phyloP scores from a whole-genome alignment of 2,797 vertebrate genomes.

The Gambusia yucatana region DNA sequence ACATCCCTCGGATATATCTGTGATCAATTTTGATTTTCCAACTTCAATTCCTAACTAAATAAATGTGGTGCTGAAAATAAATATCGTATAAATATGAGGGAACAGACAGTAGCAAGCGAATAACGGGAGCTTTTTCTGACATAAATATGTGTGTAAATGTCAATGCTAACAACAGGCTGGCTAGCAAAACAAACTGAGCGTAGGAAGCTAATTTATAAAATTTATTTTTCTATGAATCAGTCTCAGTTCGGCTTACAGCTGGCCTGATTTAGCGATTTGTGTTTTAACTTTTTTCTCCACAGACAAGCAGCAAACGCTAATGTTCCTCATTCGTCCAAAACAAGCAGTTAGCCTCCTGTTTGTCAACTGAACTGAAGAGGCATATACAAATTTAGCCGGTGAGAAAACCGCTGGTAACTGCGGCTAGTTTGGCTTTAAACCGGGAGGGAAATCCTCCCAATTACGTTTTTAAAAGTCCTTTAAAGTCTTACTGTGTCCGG shows the following conservation, averaged over 20 bases:
- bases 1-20: neutral
- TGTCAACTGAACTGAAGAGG: constrained; percentile 67
- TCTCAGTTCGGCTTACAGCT: constrained; percentile 22
- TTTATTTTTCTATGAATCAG: constrained; percentile 22
- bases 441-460: constrained; percentile 27
- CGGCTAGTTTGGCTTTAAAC: constrained; percentile 14
- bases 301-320: constrained; percentile 17
- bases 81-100: neutral
- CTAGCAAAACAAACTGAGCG: constrained; percentile 52
- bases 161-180: constrained; percentile 75
- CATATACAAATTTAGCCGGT: constrained; percentile 66
- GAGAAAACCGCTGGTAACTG: constrained; percentile 33
- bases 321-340: constrained; percentile 40
- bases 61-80: neutral
- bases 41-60: neutral
- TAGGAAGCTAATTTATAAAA: constrained; percentile 35
- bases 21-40: neutral
- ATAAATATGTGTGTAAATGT: constrained; percentile 69
- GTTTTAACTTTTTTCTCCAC: constrained; percentile 25
- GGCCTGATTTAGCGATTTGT: constrained; percentile 19
- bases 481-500: constrained; percentile 55
- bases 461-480: constrained; percentile 46
- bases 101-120: constrained; percentile 21
- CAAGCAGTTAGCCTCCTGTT: constrained; percentile 62
- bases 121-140: constrained; percentile 56